Evolutionary conservation across 2,797 vertebrate genomes (phyloP).

Genomic region (Artibeus lituratus): DNA sequence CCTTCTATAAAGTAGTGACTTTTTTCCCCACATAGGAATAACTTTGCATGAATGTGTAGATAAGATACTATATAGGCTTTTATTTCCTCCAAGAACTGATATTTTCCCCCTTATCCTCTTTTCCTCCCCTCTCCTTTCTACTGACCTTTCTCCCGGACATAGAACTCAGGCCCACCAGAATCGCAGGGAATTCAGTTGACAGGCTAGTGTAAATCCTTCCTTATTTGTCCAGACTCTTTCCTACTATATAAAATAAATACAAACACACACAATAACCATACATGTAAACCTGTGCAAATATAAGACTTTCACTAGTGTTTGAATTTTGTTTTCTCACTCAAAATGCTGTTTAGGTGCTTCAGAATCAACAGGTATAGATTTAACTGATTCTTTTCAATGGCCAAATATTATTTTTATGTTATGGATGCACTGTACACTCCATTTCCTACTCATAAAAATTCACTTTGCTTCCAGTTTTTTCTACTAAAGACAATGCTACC

Average conservation of each 20-base stretch:
- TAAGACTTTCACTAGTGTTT: background rate
- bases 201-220: constrained; percentile 10
- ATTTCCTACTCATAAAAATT: background rate
- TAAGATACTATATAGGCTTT: background rate
- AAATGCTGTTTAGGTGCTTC: background rate
- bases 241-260: background rate
- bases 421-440: background rate
- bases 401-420: background rate
- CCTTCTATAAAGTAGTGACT: background rate
- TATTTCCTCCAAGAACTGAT: background rate
- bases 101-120: background rate
- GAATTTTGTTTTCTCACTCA: background rate
- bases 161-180: background rate
- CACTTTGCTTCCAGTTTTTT: background rate
- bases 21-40: background rate
- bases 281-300: background rate
- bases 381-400: background rate
- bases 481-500: background rate
- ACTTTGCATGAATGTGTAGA: background rate
- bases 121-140: background rate
- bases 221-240: constrained; percentile 15
- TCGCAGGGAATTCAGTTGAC: constrained; percentile 27
- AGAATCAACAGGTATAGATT: background rate
- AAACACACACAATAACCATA: background rate
- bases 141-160: background rate